Evolutionary conservation across 2,888 invertebrate species (phyloP), one percentile per base, ranked within the genome.

Genomic region (Aquatica leii): DNA sequence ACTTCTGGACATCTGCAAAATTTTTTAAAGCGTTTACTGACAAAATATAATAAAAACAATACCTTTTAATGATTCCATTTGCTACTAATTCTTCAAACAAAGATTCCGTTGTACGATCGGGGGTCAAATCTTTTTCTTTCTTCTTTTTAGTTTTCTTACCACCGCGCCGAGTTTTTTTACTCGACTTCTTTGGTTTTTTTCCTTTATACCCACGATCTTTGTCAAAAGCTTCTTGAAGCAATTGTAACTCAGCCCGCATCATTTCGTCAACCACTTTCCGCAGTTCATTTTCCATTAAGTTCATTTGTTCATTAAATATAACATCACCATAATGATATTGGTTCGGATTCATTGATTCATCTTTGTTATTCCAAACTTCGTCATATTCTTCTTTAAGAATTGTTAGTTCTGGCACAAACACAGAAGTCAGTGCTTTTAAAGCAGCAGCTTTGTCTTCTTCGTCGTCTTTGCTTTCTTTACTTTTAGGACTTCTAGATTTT

Each of bases 91-190:
- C 97, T 81, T 97, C 96, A 77, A 95, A 95, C 1, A 98, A 83
- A 0, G 95, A 96, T 79, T 95, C 94, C 0, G 91, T 90, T 0
- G 93, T 92, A 78, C 96, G 86, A 77, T 97, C 97, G 0, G 93
- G 93, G 0, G 97, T 97, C 52, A 97, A 83, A 82, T 97, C 97
- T 80, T 97, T 97, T 76, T 96, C 95, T 80, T 95, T 95, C 80
- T 94, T 95, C 83, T 94, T 95, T 79, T 96, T 96, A 69, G 87
- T 89, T 76, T 97, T 97, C 74, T 96, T 96, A 0, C 92, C 92
- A 20, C 91, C 90, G 11, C 92, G 86, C 34, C 92, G 86, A 0
- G 89, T 85, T 82, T 93, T 88, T 73, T 94, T 94, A 68, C 89
- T 90, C 35, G 87, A 86, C 76, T 93, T 93, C 73, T 92, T 92